Evolutionary conservation across 2,888 invertebrate genomes (phyloP), one percentile per base, ranked within the genome.

Genomic region (Amphipoea oculea): DNA sequence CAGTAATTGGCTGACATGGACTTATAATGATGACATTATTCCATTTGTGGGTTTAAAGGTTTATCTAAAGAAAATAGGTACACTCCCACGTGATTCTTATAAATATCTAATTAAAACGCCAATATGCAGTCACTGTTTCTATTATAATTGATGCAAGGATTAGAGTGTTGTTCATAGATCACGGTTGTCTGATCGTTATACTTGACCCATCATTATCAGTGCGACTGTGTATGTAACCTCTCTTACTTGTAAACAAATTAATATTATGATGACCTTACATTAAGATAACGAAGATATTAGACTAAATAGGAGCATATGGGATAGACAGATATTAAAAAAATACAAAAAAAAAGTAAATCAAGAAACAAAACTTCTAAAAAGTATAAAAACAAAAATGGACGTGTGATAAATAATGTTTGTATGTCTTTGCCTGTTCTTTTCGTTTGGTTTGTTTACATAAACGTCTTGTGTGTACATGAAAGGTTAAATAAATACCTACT

Each of bases 191-290:
- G 75, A 40, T 76, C 71, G 11, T 68, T 75, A 78, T 85, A 78
- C 87, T 89, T 89, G 89, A 89, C 86, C 89, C 77, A 4, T 0
- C n/a, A 68, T 74, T 89, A 89, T 89, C 88, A 60, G 48, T 11
- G 62, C 76, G 42, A 36, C 82, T 88, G 81, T 88, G 79, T 80
- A 73, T 23, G 51, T 80, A 66, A 78, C 82, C 85, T 70, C 63
- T 68, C 72, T 68, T 60, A 73, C 72, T 82, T 11, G 86, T 89
- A 89, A 90, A 88, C 90, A 89, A 80, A 86, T 86, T 79, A 87
- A 73, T 71, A 75, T 76, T 71, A 75, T 76, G 72, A 73, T 66
- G 79, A 84, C 76, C 87, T 77, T 78, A 48, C 42, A 63, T 63
- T 76, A 23, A 12, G 75, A 85, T 85, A 85, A 71, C 29, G 67